Percentiles rank a stretch among this genome's conserved stretches.
Conservation (phyloP, 1,140 invertebrate genomes). For the Hyposmocoma kahamanoa region DNA sequence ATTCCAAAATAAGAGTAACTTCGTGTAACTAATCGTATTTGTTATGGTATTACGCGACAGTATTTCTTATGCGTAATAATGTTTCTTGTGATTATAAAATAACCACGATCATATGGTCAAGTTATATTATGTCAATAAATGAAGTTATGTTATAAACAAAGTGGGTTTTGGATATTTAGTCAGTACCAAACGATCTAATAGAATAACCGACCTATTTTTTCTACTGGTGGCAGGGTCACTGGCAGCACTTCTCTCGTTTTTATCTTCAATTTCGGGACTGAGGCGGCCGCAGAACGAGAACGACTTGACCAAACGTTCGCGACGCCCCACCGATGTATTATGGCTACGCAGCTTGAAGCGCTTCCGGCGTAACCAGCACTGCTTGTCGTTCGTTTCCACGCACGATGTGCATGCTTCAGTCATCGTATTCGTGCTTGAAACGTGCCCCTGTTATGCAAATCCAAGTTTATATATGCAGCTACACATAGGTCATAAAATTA, state of each 20-base stretch:
- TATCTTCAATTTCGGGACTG: constrained; percentile 71
- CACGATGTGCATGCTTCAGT: constrained; percentile 75
- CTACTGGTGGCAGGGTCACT: constrained; percentile 76
- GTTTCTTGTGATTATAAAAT: too few relatives aligned
- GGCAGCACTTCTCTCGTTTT: constrained; percentile 74
- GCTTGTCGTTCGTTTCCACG: constrained; percentile 64
- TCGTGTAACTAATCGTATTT: too few relatives aligned
- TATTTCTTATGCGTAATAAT: too few relatives aligned
- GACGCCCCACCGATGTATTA: constrained; percentile 27
- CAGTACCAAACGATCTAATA: too few relatives aligned
- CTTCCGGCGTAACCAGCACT: constrained; percentile 76
- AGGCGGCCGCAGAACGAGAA: constrained; percentile 78
- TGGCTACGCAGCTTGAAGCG: constrained; percentile 77
- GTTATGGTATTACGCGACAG: too few relatives aligned
- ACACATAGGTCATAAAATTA: too few relatives aligned
- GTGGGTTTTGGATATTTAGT: too few relatives aligned
- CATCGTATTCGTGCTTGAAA: constrained; percentile 78
- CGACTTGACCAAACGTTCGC: constrained; percentile 76
- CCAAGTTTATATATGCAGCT: too few relatives aligned
- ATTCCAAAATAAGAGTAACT: too few relatives aligned
- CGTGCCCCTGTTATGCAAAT: constrained; percentile 74
- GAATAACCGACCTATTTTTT: constrained; percentile 49
- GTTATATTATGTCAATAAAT: too few relatives aligned
- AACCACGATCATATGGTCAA: too few relatives aligned
- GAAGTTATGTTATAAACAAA: too few relatives aligned